Evolutionary conservation across 2,113 vertebrate genomes (phyloP), one percentile per base, ranked within the genome.

Genomic region (Chaetodon auriga): DNA sequence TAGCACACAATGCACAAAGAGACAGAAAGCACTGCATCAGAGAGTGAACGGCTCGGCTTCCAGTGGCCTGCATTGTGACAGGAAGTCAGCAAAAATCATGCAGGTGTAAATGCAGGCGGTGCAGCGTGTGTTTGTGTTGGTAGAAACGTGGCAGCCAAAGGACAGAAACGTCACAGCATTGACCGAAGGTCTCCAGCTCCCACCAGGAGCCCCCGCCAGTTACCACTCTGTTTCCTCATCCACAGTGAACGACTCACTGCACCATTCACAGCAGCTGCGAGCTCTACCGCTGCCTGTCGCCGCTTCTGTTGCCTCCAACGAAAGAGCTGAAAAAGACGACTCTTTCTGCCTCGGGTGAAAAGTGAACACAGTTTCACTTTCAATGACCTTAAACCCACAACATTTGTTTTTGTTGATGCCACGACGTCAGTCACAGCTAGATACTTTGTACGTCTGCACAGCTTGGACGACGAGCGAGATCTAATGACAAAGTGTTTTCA

Each of bases 131-230:
- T 38, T 3, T 64, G 69, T 15, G 15, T 15, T 49, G 51, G 69
- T 46, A 19, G 30, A 6, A 66, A 80, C 82, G 82, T 72, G 81
- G 8, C 74, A 78, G 81, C 55, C 54, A 51, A 68, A 55, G 12
- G 48, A 87, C 60, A 79, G 62, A 89, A 86, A 82, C 48, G 23
- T 82, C 68, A 78, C 11, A 5, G 3, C 12, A 38, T 66, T 87
- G 63, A 61, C 30, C 16, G 12, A 70, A 80, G 78, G 58, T 78
- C 75, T 86, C 75, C 73, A 62, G 68, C 81, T 85, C 82, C 71
- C 62, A 84, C 64, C 71, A 80, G 66, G 45, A 80, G 73, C 80
- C 77, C 82, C 87, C 85, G 66, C 73, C 77, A 75, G 88, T 81
- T 82, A 87, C 68, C 43, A 5, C 73, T 86, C 60, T 68, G 79